Percentiles rank a stretch among this genome's conserved stretches.
Evolutionary conservation across 2,797 vertebrate genomes (phyloP).

Genomic region (Clarias platycephalus): DNA sequence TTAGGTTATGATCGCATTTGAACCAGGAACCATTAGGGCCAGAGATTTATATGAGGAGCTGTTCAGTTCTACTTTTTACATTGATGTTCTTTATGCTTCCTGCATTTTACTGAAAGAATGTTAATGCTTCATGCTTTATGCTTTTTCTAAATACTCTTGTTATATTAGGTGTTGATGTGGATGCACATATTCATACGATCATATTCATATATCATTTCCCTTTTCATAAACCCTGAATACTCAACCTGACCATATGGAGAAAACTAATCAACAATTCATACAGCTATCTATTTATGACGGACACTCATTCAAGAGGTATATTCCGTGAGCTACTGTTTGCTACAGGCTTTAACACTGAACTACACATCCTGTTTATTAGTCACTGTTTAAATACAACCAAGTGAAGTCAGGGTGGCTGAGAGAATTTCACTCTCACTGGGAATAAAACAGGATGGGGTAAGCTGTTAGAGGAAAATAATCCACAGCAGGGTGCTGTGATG

Average conservation of each 20-base stretch:
- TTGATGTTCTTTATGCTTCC: not conserved
- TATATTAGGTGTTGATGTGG: not conserved
- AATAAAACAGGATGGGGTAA: constrained; percentile 7
- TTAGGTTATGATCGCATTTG: not conserved
- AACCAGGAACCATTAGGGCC: not conserved
- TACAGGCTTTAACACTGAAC: not conserved
- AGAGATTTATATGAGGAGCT: not conserved
- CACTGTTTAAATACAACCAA: not conserved
- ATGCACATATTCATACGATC: not conserved
- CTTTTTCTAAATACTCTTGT: no score
- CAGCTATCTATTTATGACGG: not conserved
- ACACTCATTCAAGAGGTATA: not conserved
- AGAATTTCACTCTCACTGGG: not conserved
- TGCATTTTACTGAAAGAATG: no score
- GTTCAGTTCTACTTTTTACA: not conserved
- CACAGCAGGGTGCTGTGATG: not conserved
- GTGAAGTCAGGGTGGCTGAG: not conserved
- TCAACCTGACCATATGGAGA: not conserved
- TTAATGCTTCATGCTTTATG: not conserved
- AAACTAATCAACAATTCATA: not conserved
- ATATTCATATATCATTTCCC: not conserved
- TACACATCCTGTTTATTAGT: not conserved
- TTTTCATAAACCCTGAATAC: not conserved
- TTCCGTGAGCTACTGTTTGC: not conserved
- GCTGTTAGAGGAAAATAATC: not conserved